phyloP scores from a whole-genome alignment of 2,113 vertebrate genomes.

The Poecilia latipinna region DNA sequence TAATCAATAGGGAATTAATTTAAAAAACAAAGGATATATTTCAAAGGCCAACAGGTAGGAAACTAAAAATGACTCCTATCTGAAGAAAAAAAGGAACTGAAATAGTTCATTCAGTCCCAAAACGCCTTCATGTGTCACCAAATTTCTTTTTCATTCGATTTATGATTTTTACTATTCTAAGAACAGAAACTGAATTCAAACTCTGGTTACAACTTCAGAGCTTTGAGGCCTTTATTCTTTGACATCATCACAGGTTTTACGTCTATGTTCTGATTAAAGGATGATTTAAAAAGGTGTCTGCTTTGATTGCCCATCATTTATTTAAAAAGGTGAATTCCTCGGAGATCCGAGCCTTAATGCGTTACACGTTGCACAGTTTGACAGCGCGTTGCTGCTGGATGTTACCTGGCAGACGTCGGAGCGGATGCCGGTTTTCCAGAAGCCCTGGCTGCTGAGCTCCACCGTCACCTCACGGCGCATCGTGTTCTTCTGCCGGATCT shows the following conservation, averaged over 20 bases:
- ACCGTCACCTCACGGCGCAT: constrained; percentile 98
- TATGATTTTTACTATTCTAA: background rate
- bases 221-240: background rate
- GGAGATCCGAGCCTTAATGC: background rate
- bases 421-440: constrained; percentile 98
- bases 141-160: background rate
- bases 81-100: background rate
- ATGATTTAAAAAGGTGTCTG: background rate
- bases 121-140: background rate
- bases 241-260: background rate
- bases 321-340: background rate
- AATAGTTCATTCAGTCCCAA: background rate
- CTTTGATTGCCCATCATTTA: background rate
- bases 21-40: background rate
- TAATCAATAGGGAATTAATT: background rate
- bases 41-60: background rate
- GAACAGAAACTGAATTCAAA: background rate
- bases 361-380: background rate
- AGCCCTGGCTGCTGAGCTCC: constrained; percentile 97
- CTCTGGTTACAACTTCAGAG: background rate
- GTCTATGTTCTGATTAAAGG: background rate
- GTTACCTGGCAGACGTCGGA: constrained; percentile 98
- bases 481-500: constrained; percentile 99
- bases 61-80: background rate
- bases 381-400: background rate